A percentile compares a stretch with the other conserved stretches of the same genome.
These are phyloP conservation scores for Gryllus bimaculatus DNA, from an alignment of 1,140 invertebrate species.

Conservation along the genomic window DNA sequence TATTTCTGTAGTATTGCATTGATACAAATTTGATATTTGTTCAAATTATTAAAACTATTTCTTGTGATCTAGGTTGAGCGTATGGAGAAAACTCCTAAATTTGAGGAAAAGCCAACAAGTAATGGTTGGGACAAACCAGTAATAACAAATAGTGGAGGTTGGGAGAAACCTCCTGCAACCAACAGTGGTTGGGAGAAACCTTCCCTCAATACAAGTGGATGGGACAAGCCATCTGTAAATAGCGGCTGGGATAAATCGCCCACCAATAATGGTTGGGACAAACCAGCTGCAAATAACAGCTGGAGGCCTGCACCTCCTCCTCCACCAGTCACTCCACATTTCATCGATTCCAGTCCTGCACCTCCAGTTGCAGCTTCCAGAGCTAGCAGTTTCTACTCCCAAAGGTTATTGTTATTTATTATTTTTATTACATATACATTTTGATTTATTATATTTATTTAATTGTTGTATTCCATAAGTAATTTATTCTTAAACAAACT, in stretches of 20 bases:
- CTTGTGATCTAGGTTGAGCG: slow-evolving; percentile 32
- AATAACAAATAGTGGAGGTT: slow-evolving; percentile 10
- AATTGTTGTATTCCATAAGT: too few relatives aligned
- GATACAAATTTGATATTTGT: too few relatives aligned
- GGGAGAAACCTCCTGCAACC: slow-evolving; percentile 14
- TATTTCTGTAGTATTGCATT: too few relatives aligned
- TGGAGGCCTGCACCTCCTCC: slow-evolving; percentile 43
- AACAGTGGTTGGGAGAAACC: slow-evolving; percentile 18
- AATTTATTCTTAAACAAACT: too few relatives aligned
- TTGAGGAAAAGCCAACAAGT: slow-evolving; percentile 11
- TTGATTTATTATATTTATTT: too few relatives aligned
- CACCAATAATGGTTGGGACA: neutral
- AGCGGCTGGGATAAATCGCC: slow-evolving; percentile 22
- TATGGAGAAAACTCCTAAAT: slow-evolving; percentile 34
- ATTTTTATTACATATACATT: too few relatives aligned
- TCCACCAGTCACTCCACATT: slow-evolving; percentile 39
- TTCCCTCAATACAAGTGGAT: neutral
- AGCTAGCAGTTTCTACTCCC: slow-evolving; percentile 33
- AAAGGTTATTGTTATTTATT: slow-evolving; percentile 22
- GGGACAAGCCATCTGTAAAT: neutral
- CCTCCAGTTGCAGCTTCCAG: slow-evolving; percentile 21
- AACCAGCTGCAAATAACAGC: slow-evolving; percentile 4
- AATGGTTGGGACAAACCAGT: slow-evolving; percentile 7
- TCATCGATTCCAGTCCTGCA: slow-evolving; percentile 19
- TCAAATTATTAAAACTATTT: neutral